A percentile compares a stretch with the other conserved stretches of the same genome.
Conservation (phyloP, 2,797 vertebrate species). For the Paedocypris micromegethes region DNA sequence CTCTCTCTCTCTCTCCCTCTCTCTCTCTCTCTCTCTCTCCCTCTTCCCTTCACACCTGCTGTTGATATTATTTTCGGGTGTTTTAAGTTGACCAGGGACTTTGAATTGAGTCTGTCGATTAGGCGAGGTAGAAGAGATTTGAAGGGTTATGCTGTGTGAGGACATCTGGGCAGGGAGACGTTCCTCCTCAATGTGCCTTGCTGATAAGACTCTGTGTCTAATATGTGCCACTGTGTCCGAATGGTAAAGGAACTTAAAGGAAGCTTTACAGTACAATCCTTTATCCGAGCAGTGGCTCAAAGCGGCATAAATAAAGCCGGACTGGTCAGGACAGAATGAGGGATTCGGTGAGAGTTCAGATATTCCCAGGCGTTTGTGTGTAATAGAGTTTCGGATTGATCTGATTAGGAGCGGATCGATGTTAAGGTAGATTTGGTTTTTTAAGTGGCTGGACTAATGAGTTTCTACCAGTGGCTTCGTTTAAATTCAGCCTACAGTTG, state of each 20-base stretch:
- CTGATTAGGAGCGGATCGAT: too few relatives aligned
- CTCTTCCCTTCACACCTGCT: conserved; percentile 10
- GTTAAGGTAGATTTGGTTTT: too few relatives aligned
- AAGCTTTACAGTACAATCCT: conserved; percentile 34
- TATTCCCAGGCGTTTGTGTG: conserved; percentile 2
- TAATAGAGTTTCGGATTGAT: conserved; percentile 6
- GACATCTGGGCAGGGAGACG: conserved; percentile 32
- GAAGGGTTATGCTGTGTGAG: conserved; percentile 29
- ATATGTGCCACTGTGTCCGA: conserved; percentile 41
- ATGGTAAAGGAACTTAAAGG: conserved; percentile 41
- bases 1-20: too few relatives aligned
- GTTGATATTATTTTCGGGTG: conserved; percentile 26
- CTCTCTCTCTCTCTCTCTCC: too few relatives aligned
- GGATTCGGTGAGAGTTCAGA: conserved; percentile 14
- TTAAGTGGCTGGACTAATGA: too few relatives aligned
- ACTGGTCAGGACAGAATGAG: conserved; percentile 9
- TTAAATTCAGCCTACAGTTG: too few relatives aligned
- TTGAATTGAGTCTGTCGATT: conserved; percentile 29
- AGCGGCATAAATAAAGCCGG: conserved; percentile 20
- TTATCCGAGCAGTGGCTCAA: conserved; percentile 22
- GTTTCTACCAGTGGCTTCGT: too few relatives aligned
- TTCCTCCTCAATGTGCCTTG: conserved; percentile 32
- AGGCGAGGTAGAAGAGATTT: conserved; percentile 16
- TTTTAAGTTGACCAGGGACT: conserved; percentile 31
- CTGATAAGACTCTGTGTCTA: conserved; percentile 40